Base-by-base conservation (phyloP, 2,797 vertebrate genomes). In the Falco concolor region DNA sequence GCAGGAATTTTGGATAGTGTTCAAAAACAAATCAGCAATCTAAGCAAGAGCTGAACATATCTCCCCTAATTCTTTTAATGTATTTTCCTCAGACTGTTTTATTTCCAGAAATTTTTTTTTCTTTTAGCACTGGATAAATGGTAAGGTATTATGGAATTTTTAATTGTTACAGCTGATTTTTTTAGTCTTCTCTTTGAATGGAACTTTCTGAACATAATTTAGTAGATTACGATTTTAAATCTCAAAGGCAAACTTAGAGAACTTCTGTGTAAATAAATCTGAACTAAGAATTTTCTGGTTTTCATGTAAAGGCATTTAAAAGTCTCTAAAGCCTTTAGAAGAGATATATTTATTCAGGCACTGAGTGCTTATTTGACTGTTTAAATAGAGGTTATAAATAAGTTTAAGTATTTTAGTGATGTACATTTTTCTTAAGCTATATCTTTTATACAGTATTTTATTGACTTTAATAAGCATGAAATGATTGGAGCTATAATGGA, bases 401-500 rank as follows among this genome's bases (percentile, higher is more conserved):
- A 78, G 15, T 42, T 89, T 82, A 67, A 88, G 57, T 87, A 89
- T 94, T 95, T 95, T 68, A 95, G 36, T 50, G 30, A 54, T 91
- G 22, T 56, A 60, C 17, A 82, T 92, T 97, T 96, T 97, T 90
- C 95, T 94, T 74, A 56, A 34, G 79, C 59, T 89, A 59, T 96
- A 91, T 81, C 15, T 92, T 93, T 64, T 89, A 28, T 69, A 89
- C 61, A 77, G 80, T 78, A 17, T 93, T 93, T 86, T 95, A 95
- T 90, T 90, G 89, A 89, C 72, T 96, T 92, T 89, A 82, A 53
- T 93, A 94, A 89, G 93, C 94, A 50, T 84, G 78, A 97, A 97
- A 95, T 96, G 78, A 97, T 95, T 91, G 53, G 94, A 95, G 84
- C 81, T 94, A 91, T 97, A 97, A 98, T 96, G 96, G 97, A 90